These are phyloP conservation scores for Ichneumoninae sp. DNA, from an alignment of 2,888 invertebrate genomes.

Conservation along the genomic window DNA sequence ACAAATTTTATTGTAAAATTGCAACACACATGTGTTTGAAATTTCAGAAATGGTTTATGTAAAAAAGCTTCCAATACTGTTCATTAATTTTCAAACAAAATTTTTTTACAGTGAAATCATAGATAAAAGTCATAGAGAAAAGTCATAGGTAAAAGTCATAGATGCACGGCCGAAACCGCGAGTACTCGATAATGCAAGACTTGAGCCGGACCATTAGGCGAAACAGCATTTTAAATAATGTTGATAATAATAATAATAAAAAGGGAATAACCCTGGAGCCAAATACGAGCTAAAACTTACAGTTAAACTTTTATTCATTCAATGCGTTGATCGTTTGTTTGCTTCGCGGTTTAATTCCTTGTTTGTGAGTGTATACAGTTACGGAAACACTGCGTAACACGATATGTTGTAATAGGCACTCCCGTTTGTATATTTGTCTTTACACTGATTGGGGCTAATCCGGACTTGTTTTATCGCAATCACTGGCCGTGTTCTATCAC, in stretches of 20 bases:
- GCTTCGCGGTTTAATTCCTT: slow-evolving; percentile 21
- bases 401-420: slow-evolving; percentile 5
- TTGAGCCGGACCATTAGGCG: background rate
- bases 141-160: no score
- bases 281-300: background rate
- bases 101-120: no score
- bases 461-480: slow-evolving; percentile 18
- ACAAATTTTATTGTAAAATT: no score
- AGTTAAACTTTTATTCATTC: background rate
- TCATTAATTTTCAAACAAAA: no score
- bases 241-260: background rate
- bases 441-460: slow-evolving; percentile 40
- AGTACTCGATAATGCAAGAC: background rate
- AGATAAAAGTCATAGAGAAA: no score
- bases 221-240: background rate
- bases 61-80: no score
- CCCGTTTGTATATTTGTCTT: slow-evolving; percentile 21
- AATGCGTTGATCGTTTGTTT: background rate
- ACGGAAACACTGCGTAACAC: slow-evolving; percentile 11
- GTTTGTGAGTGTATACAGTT: slow-evolving; percentile 25
- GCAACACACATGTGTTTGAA: no score
- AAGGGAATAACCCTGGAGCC: background rate
- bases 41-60: no score
- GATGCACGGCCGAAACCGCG: background rate
- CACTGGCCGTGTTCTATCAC: background rate